These are phyloP conservation scores for Nothocercus nigrocapillus DNA, from an alignment of 2,113 vertebrate genomes.

Conservation along the genomic window DNA sequence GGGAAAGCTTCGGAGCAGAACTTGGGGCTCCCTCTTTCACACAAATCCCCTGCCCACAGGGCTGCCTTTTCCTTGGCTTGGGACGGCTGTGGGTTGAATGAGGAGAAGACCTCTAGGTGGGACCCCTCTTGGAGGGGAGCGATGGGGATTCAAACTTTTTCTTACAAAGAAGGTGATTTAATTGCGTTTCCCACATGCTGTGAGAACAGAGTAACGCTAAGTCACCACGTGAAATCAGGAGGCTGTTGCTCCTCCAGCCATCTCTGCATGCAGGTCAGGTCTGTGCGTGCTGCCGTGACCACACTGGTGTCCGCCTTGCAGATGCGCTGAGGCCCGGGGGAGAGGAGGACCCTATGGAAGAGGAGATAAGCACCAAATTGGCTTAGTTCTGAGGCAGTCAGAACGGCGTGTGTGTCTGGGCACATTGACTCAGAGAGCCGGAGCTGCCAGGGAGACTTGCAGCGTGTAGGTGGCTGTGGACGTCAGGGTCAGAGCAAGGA, in stretches of 20 bases:
- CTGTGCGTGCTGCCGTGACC: neutral
- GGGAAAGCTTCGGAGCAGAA: neutral
- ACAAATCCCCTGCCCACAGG: neutral
- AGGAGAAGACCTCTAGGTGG: neutral
- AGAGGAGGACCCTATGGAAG: neutral
- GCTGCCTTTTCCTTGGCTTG: neutral
- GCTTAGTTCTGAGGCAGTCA: neutral
- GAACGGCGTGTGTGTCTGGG: neutral
- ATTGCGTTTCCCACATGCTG: neutral
- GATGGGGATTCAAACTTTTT: neutral
- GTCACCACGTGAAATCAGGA: neutral
- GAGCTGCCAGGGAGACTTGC: neutral
- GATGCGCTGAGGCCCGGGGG: neutral
- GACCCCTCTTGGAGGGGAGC: neutral
- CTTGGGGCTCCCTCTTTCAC: neutral
- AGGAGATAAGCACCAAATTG: neutral
- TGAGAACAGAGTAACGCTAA: neutral
- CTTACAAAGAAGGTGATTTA: neutral
- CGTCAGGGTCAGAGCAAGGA: neutral
- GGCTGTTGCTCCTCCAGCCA: neutral
- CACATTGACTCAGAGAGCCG: rapidly evolving
- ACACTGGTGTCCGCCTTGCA: neutral
- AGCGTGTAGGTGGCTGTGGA: neutral
- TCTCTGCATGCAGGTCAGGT: neutral
- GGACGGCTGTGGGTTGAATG: neutral